These are phyloP conservation scores for Bilobella aurantiaca DNA, from an alignment of 1,140 invertebrate species.

Conservation along the genomic window DNA sequence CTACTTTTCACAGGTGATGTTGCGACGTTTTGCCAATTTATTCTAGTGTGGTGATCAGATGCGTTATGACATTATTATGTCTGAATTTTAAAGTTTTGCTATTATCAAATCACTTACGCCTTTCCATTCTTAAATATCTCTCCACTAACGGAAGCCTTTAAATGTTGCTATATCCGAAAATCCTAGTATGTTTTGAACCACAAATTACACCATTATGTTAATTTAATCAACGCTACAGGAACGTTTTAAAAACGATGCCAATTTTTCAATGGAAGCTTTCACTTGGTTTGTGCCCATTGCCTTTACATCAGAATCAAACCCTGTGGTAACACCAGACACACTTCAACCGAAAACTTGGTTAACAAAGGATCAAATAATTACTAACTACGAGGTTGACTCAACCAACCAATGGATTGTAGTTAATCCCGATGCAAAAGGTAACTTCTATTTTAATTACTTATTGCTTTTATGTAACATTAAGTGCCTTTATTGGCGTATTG, in stretches of 20 bases:
- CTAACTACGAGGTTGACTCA: conserved; percentile 30
- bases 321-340: conserved; percentile 48
- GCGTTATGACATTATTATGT: too few species aligned
- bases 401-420: conserved; percentile 14
- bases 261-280: not conserved
- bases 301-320: conserved; percentile 40
- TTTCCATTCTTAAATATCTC: too few species aligned
- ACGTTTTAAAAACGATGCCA: not conserved
- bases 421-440: conserved; percentile 19
- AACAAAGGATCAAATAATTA: conserved; percentile 42
- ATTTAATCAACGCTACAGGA: not conserved
- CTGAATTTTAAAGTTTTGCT: too few species aligned
- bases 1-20: conserved; percentile 45
- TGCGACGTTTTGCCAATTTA: too few species aligned
- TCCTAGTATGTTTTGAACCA: too few species aligned
- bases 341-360: conserved; percentile 58
- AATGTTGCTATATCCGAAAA: too few species aligned
- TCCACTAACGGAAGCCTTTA: too few species aligned
- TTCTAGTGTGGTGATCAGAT: too few species aligned
- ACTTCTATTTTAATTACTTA: conserved; percentile 1
- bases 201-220: not conserved
- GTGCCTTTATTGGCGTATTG: too few species aligned
- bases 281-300: conserved; percentile 50
- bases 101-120: too few species aligned
- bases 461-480: too few species aligned